Evolutionary conservation across 2,888 invertebrate species (phyloP).

Genomic region (Ditula angustiorana): DNA sequence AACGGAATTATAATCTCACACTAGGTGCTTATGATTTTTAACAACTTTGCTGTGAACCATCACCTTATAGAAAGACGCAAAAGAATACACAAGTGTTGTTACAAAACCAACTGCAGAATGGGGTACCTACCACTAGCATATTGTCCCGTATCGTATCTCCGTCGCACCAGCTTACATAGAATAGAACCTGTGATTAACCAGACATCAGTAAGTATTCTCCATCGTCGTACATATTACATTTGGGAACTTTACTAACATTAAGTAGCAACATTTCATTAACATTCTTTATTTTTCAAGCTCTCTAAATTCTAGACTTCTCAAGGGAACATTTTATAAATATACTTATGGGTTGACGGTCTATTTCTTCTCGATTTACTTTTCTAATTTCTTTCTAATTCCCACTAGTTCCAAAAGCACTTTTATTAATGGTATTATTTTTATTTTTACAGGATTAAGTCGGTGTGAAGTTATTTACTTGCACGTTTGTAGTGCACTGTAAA

Average conservation of each 20-base stretch:
- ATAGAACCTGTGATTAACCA: slow-evolving; percentile 47
- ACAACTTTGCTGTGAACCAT: background rate
- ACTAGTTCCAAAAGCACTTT: background rate
- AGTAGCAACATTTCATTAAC: too few species aligned
- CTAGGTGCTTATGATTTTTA: background rate
- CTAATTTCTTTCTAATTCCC: background rate
- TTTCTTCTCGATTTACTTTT: background rate
- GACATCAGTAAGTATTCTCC: slow-evolving; percentile 43
- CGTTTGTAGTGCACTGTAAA: slow-evolving; percentile 5
- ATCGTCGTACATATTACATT: slow-evolving; percentile 22
- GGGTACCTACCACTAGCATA: background rate
- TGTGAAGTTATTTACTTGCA: slow-evolving; percentile 28
- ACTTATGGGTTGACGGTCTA: background rate
- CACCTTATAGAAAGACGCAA: background rate
- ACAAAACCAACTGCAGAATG: background rate
- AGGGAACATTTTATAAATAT: too few species aligned
- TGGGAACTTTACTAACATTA: background rate
- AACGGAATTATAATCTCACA: background rate
- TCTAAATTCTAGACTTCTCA: background rate
- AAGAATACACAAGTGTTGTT: background rate
- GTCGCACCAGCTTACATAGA: slow-evolving; percentile 29
- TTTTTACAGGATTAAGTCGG: slow-evolving; percentile 63
- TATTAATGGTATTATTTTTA: slow-evolving; percentile 46
- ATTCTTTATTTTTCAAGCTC: too few species aligned
- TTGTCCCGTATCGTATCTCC: background rate